phyloP scores from a whole-genome alignment of 2,113 vertebrate species.

The Puma concolor region DNA sequence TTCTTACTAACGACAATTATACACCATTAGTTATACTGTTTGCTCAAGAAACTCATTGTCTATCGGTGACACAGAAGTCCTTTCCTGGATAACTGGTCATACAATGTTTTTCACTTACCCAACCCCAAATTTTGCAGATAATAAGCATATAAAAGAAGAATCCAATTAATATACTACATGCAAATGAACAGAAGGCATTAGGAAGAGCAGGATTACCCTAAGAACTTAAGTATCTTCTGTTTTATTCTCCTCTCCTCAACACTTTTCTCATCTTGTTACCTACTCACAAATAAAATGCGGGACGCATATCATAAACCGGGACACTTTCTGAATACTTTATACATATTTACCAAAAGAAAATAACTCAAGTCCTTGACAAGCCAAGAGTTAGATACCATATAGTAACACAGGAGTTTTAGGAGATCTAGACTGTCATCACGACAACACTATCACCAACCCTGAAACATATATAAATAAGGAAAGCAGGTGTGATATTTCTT shows the following conservation, averaged over 20 bases:
- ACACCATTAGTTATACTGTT: neutral
- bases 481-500: neutral
- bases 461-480: neutral
- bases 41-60: neutral
- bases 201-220: neutral
- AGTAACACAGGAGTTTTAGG: neutral
- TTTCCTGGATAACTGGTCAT: neutral
- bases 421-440: neutral
- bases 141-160: neutral
- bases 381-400: neutral
- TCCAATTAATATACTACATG: neutral
- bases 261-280: neutral
- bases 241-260: neutral
- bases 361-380: neutral
- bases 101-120: neutral
- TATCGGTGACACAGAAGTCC: neutral
- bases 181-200: neutral
- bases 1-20: neutral
- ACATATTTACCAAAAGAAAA: conserved; percentile 18
- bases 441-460: neutral
- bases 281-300: neutral
- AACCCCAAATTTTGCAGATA: neutral
- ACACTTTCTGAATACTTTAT: neutral
- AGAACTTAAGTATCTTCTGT: neutral
- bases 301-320: neutral